Base-by-base conservation (phyloP, 2,113 vertebrate species). In the Acinonyx jubatus region DNA sequence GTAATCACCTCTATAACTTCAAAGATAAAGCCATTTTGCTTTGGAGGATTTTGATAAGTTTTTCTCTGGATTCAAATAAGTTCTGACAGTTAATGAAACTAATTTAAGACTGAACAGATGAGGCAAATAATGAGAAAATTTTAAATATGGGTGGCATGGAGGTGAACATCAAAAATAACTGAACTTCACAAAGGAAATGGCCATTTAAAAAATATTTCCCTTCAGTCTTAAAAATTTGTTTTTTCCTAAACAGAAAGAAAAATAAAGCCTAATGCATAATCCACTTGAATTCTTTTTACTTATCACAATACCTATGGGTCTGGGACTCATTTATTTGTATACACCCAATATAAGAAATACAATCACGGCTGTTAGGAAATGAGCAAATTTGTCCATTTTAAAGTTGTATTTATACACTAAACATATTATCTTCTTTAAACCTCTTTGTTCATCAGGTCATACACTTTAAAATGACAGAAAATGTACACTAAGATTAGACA, bases 131-230 rank as follows among this genome's bases (percentile, higher is more conserved):
- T 45, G 13, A 69, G 25, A 94, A 88, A 65, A 23, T 88, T 36
- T 68, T 27, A 91, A 96, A 87, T 90, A 81, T 45, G 57, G 10
- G 38, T 78, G 55, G 50, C 18, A 82, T 50, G 4, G 21, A 52
- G 6, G 41, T 74, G 65, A 95, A 61, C 6, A 87, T 80, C 25
- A 93, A 80, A 94, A 92, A 61, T 90, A 74, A 79, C 82, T 38
- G 65, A 82, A 78, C 27, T 82, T 96, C 74, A 80, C 5, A 36
- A 61, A 89, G 55, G 38, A 73, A 52, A 61, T 33, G 13, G 11
- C 1, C 85, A 50, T 90, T 81, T 88, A 38, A 41, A 95, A 97
- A 93, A 69, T 27, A 63, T n/a, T 96, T 74, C 5, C n/a, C 52
- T 68, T 69, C 45, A 82, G 15, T 27, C 4, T 66, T 82, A 31